Evolutionary conservation across 2,113 vertebrate species (phyloP).

Genomic region (Aplodontia rufa): DNA sequence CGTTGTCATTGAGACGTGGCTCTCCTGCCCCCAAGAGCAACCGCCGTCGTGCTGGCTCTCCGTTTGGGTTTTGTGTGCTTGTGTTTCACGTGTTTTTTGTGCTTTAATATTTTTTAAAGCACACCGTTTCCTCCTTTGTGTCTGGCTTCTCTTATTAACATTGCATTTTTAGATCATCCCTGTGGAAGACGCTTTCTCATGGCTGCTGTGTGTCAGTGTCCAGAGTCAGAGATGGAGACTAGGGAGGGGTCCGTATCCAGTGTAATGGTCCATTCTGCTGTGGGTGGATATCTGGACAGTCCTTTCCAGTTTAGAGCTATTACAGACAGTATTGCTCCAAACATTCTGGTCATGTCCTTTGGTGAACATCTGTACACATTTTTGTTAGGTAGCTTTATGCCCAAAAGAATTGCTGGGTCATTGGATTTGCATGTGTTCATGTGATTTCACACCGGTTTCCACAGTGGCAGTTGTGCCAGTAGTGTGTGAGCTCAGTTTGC

Average conservation of each 20-base stretch:
- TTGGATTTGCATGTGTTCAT: neutral
- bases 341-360: neutral
- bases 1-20: neutral
- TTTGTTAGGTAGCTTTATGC: neutral
- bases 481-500: neutral
- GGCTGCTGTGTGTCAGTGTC: neutral
- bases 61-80: neutral
- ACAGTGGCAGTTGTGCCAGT: neutral
- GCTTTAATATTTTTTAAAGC: neutral
- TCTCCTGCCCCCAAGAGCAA: too few relatives aligned
- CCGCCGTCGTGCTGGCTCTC: neutral
- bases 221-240: rapidly evolving
- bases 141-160: neutral
- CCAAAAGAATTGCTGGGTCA: neutral
- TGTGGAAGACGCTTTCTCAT: neutral
- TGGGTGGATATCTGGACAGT: neutral
- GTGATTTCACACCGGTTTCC: neutral
- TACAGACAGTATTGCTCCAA: neutral
- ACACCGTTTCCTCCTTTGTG: neutral
- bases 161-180: neutral
- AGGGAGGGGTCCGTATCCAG: neutral
- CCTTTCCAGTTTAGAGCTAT: neutral
- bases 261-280: neutral
- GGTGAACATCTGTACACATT: neutral
- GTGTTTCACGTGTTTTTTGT: neutral